These are phyloP conservation scores for Tachina lurida DNA, from an alignment of 2,888 invertebrate species.

Conservation along the genomic window DNA sequence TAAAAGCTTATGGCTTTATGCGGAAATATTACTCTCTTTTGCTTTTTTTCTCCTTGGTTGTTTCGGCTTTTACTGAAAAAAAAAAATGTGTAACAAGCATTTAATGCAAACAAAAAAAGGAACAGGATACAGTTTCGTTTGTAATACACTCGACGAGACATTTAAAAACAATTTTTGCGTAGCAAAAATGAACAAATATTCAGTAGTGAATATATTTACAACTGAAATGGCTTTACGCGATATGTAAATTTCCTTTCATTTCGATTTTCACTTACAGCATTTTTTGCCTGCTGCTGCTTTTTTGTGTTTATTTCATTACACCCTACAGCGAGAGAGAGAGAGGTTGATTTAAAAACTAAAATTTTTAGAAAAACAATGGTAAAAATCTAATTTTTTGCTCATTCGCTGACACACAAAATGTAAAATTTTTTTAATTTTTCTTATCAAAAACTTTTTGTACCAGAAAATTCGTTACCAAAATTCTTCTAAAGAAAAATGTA, in stretches of 20 bases:
- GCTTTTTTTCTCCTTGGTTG: neutral
- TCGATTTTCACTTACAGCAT: conserved; percentile 23
- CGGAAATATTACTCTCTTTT: conserved; percentile 47
- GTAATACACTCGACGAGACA: conserved; percentile 66
- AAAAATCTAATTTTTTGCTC: neutral
- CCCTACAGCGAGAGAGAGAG: neutral
- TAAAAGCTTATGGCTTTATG: conserved; percentile 40
- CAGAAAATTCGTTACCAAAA: no score
- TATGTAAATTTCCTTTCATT: conserved; percentile 47
- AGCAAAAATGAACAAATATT: conserved; percentile 37
- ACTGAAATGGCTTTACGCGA: conserved; percentile 54
- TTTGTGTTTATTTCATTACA: neutral
- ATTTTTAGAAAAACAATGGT: neutral
- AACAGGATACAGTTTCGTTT: conserved; percentile 61
- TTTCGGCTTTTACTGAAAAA: conserved; percentile 8
- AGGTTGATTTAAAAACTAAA: neutral
- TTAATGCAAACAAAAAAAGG: conserved; percentile 5
- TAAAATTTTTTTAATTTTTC: no score
- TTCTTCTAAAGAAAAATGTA: no score
- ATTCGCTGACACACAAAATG: neutral
- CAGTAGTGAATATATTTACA: conserved; percentile 45
- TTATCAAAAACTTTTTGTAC: no score
- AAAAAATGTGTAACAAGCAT: conserved; percentile 14
- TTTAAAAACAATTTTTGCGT: conserved; percentile 66
- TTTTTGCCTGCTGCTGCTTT: neutral